A percentile compares a stretch with the other conserved stretches of the same genome.
Conservation (phyloP, 2,888 invertebrate species). For the Sthenelais limicola region DNA sequence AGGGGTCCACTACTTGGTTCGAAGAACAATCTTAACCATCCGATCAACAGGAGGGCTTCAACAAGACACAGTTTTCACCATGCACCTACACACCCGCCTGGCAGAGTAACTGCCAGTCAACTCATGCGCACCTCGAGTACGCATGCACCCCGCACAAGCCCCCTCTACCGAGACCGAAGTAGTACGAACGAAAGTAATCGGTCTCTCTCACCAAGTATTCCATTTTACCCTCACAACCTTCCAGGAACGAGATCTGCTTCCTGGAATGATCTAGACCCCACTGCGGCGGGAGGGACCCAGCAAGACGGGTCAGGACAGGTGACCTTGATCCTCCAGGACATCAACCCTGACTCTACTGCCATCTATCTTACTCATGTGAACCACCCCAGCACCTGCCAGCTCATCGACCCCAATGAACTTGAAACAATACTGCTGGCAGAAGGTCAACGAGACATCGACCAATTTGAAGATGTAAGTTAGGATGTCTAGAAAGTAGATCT, state of each 20-base stretch:
- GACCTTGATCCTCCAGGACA: conserved; percentile 32
- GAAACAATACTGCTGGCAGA: conserved; percentile 32
- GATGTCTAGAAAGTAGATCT: too few species aligned
- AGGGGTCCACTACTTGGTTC: conserved; percentile 12
- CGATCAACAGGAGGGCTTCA: conserved; percentile 22
- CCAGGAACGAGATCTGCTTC: conserved; percentile 15
- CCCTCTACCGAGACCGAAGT: conserved; percentile 24
- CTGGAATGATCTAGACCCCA: conserved; percentile 33
- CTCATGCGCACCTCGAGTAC: conserved; percentile 25
- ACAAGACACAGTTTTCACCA: conserved; percentile 33
- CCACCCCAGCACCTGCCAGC: conserved; percentile 31
- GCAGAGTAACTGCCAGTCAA: conserved; percentile 11
- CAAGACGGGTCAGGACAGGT: not conserved
- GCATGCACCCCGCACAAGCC: conserved; percentile 24
- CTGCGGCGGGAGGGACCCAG: not conserved
- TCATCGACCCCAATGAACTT: conserved; percentile 27
- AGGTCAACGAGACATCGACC: conserved; percentile 34
- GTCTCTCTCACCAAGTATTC: conserved; percentile 21
- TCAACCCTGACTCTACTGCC: conserved; percentile 30
- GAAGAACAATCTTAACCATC: conserved; percentile 18
- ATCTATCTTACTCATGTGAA: conserved; percentile 34
- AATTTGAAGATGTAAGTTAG: conserved; percentile 29
- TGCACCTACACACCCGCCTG: conserved; percentile 13
- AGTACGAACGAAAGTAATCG: conserved; percentile 11
- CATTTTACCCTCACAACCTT: conserved; percentile 29